Conservation (phyloP, 2,113 vertebrate species). For the Microtus ochrogaster region DNA sequence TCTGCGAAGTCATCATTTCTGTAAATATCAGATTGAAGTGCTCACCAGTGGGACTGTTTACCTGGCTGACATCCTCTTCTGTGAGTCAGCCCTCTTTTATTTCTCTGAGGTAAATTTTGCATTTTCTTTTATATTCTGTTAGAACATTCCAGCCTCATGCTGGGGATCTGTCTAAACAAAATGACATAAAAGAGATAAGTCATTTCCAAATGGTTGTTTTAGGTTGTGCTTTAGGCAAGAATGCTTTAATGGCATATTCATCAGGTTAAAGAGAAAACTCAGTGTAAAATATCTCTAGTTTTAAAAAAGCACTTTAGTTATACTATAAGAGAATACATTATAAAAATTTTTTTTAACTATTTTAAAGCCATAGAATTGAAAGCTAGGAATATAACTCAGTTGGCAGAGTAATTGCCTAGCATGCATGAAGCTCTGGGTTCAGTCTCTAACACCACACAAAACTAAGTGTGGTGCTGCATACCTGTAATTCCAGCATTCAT, state of each 20-base stretch:
- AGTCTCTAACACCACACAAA: not conserved
- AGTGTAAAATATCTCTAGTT: constrained; percentile 48
- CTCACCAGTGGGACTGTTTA: constrained; percentile 99
- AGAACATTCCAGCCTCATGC: constrained; percentile 55
- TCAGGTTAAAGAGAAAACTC: constrained; percentile 48
- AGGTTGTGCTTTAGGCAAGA: not conserved
- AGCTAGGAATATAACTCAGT: not conserved
- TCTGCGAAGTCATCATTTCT: constrained; percentile 98
- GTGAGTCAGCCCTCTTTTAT: constrained; percentile 99
- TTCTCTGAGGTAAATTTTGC: constrained; percentile 96
- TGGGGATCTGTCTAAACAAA: not conserved
- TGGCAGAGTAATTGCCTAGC: not conserved
- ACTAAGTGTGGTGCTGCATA: not conserved
- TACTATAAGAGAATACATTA: not conserved
- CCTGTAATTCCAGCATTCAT: not conserved
- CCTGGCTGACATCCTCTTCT: constrained; percentile 98
- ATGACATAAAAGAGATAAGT: not conserved
- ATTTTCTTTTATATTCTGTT: constrained; percentile 72
- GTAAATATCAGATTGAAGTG: constrained; percentile 99
- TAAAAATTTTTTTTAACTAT: not conserved
- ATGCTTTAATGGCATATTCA: not conserved
- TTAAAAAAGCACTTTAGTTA: not conserved
- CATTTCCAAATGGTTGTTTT: constrained; percentile 18
- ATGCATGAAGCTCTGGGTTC: not conserved
- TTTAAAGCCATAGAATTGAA: not conserved